Evolutionary conservation across 1,140 invertebrate species (phyloP).

Genomic region (Neotoxoptera formosana): DNA sequence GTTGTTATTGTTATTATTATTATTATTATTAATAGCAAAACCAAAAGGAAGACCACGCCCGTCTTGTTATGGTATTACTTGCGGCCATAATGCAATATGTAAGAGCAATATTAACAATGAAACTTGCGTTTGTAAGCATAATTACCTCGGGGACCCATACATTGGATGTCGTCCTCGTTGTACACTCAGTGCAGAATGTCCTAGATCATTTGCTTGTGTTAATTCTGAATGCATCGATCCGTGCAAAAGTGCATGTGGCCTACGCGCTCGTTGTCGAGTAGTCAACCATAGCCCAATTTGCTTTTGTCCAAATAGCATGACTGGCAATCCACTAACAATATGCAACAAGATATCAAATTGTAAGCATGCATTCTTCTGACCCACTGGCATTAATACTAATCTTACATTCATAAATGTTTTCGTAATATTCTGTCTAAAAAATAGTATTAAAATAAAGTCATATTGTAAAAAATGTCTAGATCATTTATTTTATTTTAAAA

Average conservation of each 20-base stretch:
- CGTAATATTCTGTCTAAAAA: neutral
- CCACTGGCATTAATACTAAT: neutral
- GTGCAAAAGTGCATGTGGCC: conserved; percentile 77
- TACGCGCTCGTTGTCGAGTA: conserved; percentile 76
- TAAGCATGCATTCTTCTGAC: conserved; percentile 33
- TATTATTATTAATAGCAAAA: conserved; percentile 39
- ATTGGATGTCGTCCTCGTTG: conserved; percentile 79
- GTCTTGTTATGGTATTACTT: conserved; percentile 75
- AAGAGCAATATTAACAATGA: conserved; percentile 68
- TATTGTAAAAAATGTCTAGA: neutral
- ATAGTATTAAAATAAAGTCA: neutral
- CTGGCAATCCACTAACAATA: conserved; percentile 80
- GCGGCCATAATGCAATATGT: conserved; percentile 80
- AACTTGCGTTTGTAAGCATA: conserved; percentile 72
- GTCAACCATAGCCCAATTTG: conserved; percentile 85
- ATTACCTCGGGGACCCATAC: conserved; percentile 72
- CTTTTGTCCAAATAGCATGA: conserved; percentile 76
- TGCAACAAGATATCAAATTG: conserved; percentile 66
- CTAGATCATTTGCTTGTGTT: conserved; percentile 73
- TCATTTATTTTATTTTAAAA: neutral
- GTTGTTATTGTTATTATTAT: conserved; percentile 37
- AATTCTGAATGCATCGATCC: conserved; percentile 83
- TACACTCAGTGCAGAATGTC: conserved; percentile 79
- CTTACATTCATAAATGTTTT: conserved; percentile 35
- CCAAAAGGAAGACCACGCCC: conserved; percentile 30